Percentiles rank a stretch among this genome's conserved stretches.
Evolutionary conservation across 2,888 invertebrate species (phyloP).

Genomic region (Prosopocoilus inquinatus): DNA sequence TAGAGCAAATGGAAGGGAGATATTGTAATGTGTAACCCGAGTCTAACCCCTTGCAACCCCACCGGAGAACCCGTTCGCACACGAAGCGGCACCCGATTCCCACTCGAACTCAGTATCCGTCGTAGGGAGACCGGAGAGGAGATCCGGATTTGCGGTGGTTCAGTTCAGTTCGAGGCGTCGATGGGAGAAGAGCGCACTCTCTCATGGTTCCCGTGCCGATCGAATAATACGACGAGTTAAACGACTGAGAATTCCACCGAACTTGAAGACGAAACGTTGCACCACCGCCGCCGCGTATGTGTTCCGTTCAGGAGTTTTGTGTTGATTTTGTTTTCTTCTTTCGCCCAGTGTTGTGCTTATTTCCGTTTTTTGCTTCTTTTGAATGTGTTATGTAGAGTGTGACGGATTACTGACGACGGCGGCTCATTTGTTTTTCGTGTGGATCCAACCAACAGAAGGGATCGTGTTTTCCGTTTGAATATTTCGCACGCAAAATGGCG

Average conservation of each 20-base stretch:
- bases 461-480: slow-evolving; percentile 11
- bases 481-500: slow-evolving; percentile 36
- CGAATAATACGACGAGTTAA: not conserved
- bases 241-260: too few relatives aligned
- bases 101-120: slow-evolving; percentile 29
- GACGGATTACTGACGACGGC: slow-evolving; percentile 13
- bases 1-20: slow-evolving; percentile 33
- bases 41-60: slow-evolving; percentile 41
- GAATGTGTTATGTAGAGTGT: slow-evolving; percentile 9
- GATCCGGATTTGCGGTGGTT: slow-evolving; percentile 25
- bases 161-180: slow-evolving; percentile 33
- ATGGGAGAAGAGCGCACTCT: slow-evolving; percentile 3
- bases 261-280: slow-evolving; percentile 1
- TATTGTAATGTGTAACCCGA: slow-evolving; percentile 40
- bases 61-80: slow-evolving; percentile 30
- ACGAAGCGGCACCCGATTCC: slow-evolving; percentile 38
- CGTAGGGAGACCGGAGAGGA: slow-evolving; percentile 14
- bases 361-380: slow-evolving; percentile 1
- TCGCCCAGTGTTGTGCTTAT: slow-evolving; percentile 12
- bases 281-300: slow-evolving; percentile 21
- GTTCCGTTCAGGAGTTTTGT: slow-evolving; percentile 13
- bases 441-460: not conserved
- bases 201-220: too few relatives aligned
- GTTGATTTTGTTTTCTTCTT: slow-evolving; percentile 20
- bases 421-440: not conserved